These are phyloP conservation scores for Bucco capensis DNA, from an alignment of 2,113 vertebrate species.

Conservation along the genomic window DNA sequence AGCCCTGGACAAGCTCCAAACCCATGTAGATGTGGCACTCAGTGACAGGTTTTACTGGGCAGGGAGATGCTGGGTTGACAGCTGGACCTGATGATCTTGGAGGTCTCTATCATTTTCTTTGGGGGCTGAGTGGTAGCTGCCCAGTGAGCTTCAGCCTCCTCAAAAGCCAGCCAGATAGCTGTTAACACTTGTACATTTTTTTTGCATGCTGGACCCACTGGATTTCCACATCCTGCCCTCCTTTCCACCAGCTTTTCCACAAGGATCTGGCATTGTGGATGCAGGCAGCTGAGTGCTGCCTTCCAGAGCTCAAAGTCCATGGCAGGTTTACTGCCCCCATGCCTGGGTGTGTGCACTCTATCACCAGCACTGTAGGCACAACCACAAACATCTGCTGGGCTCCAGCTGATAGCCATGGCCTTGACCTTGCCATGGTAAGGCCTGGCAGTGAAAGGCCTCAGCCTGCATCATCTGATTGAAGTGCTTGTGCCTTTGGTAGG, in stretches of 20 bases:
- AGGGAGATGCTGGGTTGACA: too few species aligned
- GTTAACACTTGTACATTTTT: not conserved
- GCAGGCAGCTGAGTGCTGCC: not conserved
- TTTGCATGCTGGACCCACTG: not conserved
- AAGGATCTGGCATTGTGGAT: not conserved
- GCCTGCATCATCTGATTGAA: not conserved
- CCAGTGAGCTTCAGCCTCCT: not conserved
- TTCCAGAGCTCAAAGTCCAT: constrained; percentile 43
- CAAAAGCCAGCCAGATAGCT: not conserved
- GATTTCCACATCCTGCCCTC: not conserved
- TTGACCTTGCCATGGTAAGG: not conserved
- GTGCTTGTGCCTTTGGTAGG: not conserved
- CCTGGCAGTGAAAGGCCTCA: not conserved
- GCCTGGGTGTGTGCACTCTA: constrained; percentile 40
- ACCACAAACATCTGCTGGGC: constrained; percentile 33
- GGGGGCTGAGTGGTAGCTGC: not conserved
- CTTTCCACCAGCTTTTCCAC: not conserved
- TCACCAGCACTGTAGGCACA: not conserved
- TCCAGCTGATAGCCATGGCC: not conserved
- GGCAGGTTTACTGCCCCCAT: not conserved
- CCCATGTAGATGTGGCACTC: too few species aligned
- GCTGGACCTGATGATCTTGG: too few species aligned
- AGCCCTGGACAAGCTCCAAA: too few species aligned
- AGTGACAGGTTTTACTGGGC: too few species aligned
- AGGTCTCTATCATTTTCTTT: not conserved